These are phyloP conservation scores for Oreonectes daqikongensis DNA, from an alignment of 2,797 vertebrate species.

Conservation along the genomic window DNA sequence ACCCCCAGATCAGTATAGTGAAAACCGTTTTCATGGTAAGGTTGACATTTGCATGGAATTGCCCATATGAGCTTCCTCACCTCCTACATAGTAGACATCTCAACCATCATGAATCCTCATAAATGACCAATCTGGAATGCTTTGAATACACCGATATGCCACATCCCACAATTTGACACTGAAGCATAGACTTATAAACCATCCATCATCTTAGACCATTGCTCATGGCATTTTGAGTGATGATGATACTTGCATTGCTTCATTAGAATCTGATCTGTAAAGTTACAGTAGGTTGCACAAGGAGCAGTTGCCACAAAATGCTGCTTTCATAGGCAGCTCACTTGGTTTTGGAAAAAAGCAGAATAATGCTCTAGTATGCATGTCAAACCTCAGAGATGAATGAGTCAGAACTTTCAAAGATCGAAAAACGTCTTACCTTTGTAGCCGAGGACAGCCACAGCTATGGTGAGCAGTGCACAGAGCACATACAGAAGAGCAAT, in stretches of 20 bases:
- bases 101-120: too few relatives aligned
- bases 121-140: too few relatives aligned
- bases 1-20: too few relatives aligned
- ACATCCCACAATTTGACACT: too few relatives aligned
- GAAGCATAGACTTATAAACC: too few relatives aligned
- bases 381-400: not conserved
- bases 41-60: too few relatives aligned
- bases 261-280: too few relatives aligned
- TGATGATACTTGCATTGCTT: not conserved
- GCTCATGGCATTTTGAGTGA: not conserved
- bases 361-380: not conserved
- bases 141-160: too few relatives aligned
- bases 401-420: not conserved
- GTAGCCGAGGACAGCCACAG: conserved; percentile 94
- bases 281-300: not conserved
- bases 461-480: conserved; percentile 92
- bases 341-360: not conserved
- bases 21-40: too few relatives aligned
- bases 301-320: not conserved
- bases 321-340: not conserved
- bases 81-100: too few relatives aligned
- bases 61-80: not conserved
- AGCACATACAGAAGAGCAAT: conserved; percentile 92
- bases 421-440: conserved; percentile 82
- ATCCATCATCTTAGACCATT: not conserved